Base-by-base conservation (phyloP, 2,888 invertebrate species). In the Dorcus hopei region DNA sequence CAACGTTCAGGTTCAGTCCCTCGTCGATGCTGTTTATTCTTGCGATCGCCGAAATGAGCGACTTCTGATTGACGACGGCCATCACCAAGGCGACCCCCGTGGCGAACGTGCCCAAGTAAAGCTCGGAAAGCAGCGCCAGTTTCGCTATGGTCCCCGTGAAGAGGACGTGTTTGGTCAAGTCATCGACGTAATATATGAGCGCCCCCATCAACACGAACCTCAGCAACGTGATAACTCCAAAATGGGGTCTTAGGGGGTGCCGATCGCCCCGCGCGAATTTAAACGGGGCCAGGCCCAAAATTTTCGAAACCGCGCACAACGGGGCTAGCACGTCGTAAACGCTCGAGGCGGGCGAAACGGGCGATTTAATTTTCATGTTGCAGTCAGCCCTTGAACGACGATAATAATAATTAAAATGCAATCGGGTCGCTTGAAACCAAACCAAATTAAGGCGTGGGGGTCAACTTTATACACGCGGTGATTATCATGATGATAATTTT, bases 221-320 rank as follows among this genome's bases (percentile, higher is more conserved):
- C 9, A 52, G 9, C 9, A 52, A 14, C 3, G 42, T 45, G 14
- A 52, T 4, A 8, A 52, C 2, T 3, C 52, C 43, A 33, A 38
- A 52, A 7, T 42, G 19, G 14, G 52, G 14, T 8, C n/a, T 43
- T 5, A 52, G 43, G 45, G 61, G 57, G 19, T 61, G 56, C n/a
- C 26, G 26, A 33, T 4, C 6, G 26, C 26, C 6, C 26, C 26
- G 26, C 6, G 3, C 26, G 26, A 65, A 53, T 26, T 55, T 49
- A 26, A 62, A 66, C 11, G 68, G 68, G 9, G 67, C 65, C 19
- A 70, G 56, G 3, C 68, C 68, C 14, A 68, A 54, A 43, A 68
- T 55, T 63, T 65, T 66, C 14, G 68, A 67, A 9, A 68, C 40
- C 42, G 64, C 49, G 57, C 61, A 69, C 9, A 65, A 45, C 14